Base-by-base conservation (phyloP, 35 echinoderm and acorn worm genomes). In the Apostichopus japonicus region DNA sequence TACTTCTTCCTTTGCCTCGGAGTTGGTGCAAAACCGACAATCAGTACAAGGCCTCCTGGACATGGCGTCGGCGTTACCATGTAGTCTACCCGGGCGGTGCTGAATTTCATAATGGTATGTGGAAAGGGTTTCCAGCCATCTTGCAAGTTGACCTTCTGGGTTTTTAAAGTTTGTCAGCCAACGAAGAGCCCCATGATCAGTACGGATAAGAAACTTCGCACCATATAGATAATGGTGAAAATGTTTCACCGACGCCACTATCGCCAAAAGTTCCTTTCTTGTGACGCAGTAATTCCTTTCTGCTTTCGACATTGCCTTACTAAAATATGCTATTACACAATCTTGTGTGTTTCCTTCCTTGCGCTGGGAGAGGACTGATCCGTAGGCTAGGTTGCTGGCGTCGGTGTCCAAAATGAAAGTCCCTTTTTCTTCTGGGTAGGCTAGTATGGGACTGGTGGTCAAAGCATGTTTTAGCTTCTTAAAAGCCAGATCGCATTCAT, bases 371-470 rank as follows among this genome's bases (percentile, higher is more conserved):
- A 82, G 79, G 8, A 44, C 79, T 82, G 79, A 15, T 19, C 79
- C 27, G 79, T n/a, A 14, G 24, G 1, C 54, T 24, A 52, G 19
- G 24, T 88, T 65, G 24, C 95, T 96, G 10, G 90, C 95, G 61
- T 94, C 95, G 14, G 93, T 96, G 19, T 96, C 95, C n/a, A 96
- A 73, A n/a, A 97, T 77, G 81, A 95, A 97, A 14, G 58, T 17
- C 6, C 21, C 91, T 22, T 84, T 55, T 56, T 52, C 23, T 8
- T 65, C 70, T 17, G 96, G 96, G 54, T 93, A 97, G 8, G 84
- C 54, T 24, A 97, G 57, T 13, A 95, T 92, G 15, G 91, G 96
- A 21, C 93, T 56, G 9, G 91, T 80, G 7, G 44, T 90, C 63
- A 97, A 57, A 15, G 7, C 58, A 4, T 72, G 6, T 77, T 95